Conservation (phyloP, 2,797 vertebrate genomes). For the Aphelocoma californica region DNA sequence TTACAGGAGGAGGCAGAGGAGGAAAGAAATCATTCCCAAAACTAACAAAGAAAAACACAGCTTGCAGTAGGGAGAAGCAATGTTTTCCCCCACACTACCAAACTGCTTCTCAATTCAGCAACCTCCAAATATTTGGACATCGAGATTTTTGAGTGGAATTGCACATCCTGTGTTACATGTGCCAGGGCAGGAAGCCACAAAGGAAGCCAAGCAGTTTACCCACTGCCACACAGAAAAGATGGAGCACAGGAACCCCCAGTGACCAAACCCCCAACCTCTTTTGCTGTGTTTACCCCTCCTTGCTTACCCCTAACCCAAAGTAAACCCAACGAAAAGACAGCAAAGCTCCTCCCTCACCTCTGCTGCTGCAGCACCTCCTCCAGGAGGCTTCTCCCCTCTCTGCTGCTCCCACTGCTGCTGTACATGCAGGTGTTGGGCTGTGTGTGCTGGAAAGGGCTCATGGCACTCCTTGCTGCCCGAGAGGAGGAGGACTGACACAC, state of each 20-base stretch:
- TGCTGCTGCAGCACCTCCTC: slow-evolving; percentile 93
- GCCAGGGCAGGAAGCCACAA: slow-evolving; percentile 37
- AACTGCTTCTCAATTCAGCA: slow-evolving; percentile 19
- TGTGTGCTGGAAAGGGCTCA: slow-evolving; percentile 73
- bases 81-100: slow-evolving; percentile 9
- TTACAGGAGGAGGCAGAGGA: slow-evolving; percentile 33
- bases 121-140: not conserved
- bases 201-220: slow-evolving; percentile 27
- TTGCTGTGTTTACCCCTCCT: not conserved
- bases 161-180: not conserved
- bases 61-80: slow-evolving; percentile 11
- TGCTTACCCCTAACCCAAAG: not conserved
- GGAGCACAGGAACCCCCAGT: not conserved
- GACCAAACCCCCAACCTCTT: not conserved
- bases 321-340: not conserved
- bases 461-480: slow-evolving; percentile 82
- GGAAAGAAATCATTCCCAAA: slow-evolving; percentile 35
- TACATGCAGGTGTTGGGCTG: slow-evolving; percentile 72
- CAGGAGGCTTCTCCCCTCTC: slow-evolving; percentile 84
- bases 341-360: slow-evolving; percentile 77
- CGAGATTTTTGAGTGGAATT: not conserved
- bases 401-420: slow-evolving; percentile 37
- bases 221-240: slow-evolving; percentile 18
- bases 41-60: slow-evolving; percentile 64
- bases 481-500: slow-evolving; percentile 82